Percentiles rank a stretch among this genome's conserved stretches.
phyloP scores from a whole-genome alignment of 2,113 vertebrate genomes.

The Ochotona curzoniae region DNA sequence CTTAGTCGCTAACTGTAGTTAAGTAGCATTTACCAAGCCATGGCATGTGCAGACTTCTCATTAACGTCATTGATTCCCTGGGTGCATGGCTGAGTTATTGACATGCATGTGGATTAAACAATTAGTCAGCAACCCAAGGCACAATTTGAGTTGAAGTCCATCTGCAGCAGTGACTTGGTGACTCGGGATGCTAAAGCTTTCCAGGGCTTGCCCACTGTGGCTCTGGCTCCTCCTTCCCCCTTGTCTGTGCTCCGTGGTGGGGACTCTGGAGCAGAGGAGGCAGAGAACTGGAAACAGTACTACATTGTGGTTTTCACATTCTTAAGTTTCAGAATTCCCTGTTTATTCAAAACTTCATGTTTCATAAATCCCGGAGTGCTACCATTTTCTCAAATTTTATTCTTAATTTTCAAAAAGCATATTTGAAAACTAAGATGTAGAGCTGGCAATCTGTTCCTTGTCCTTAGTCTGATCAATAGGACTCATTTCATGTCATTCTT shows the following conservation, averaged over 20 bases:
- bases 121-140: neutral
- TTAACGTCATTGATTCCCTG: neutral
- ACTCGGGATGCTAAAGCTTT: no score
- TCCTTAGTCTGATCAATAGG: no score
- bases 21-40: neutral
- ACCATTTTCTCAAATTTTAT: neutral
- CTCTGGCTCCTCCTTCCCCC: neutral
- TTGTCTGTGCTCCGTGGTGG: rapidly evolving
- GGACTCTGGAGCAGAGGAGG: neutral
- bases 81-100: neutral
- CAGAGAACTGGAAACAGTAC: neutral
- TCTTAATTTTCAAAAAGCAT: neutral
- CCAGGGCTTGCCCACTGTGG: no score
- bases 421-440: neutral
- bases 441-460: no score
- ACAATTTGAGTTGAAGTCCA: neutral
- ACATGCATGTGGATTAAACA: neutral
- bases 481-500: no score
- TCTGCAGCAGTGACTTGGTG: neutral
- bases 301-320: no score
- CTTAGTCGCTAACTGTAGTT: no score
- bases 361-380: no score
- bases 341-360: neutral
- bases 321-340: neutral
- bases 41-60: rapidly evolving